Base-by-base conservation (phyloP, 2,113 vertebrate genomes). In the Nannobrachium achirus region DNA sequence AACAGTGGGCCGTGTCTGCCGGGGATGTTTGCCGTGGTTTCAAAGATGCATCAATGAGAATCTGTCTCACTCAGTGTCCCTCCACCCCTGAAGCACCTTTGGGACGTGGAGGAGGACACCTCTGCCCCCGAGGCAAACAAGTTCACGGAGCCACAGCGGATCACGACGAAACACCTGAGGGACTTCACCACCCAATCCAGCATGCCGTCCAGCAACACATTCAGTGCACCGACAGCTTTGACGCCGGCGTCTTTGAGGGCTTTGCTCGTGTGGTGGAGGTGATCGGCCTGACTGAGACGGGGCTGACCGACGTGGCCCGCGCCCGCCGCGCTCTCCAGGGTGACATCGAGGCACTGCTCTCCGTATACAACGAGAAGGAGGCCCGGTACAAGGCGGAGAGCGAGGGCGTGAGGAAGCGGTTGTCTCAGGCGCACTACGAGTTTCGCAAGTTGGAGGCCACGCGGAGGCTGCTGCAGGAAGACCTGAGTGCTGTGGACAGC, bases 151-250 rank as follows among this genome's bases (percentile, higher is more conserved):
- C 89, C 81, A 20, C 51, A 62, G 0, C 93, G 93, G 78, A 86
- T 97, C 82, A 95, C 96, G 91, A 95, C 95, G 0, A 95, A 94
- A 55, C 92, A 74, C 6, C 86, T 97, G 63, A 95, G 92, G 73
- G 96, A 98, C 77, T 96, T 97, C 76, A 95, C 94, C 55, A 89
- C 96, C 56, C 95, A 96, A 75, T 94, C 92, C 0, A 96, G 95
- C 86, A 94, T 94, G 91, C 91, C 93, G 14, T 94, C 92, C 40
- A 98, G 97, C 80, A 95, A 96, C 77, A 95, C 95, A 3, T 96
- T 96, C 1, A 68, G 92, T n/a, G 85, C 94, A 95, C 89, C n/a
- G n/a, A n/a, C n/a, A n/a, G n/a, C n/a, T n/a, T n/a, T n/a, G n/a
- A n/a, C n/a, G n/a, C n/a, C n/a, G n/a, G n/a, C n/a, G n/a, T n/a